These are phyloP conservation scores for Lamellibrachia satsuma DNA, from an alignment of 2,888 invertebrate species.

Conservation along the genomic window DNA sequence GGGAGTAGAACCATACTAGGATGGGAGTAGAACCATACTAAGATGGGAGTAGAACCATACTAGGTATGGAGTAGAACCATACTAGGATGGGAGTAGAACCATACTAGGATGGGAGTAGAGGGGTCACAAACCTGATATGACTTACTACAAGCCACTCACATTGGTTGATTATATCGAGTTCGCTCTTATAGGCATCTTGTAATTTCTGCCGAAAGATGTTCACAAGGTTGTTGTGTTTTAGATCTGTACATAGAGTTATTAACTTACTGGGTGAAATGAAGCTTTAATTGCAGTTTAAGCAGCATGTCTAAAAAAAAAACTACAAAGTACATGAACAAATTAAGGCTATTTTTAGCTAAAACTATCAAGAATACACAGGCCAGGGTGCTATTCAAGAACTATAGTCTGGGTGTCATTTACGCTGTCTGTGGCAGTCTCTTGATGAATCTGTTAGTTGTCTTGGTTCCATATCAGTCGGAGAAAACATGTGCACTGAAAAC, in stretches of 20 bases:
- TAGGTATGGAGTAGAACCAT: no score
- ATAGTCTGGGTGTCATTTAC: no score
- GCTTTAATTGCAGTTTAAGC: background rate
- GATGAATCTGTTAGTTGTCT: no score
- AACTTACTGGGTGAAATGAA: background rate
- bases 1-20: no score
- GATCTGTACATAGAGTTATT: background rate
- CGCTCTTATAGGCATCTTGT: background rate
- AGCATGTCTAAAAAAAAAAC: background rate
- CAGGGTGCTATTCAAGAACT: background rate
- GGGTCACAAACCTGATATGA: no score
- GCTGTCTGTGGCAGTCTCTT: no score
- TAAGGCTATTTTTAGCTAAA: background rate
- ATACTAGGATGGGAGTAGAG: no score
- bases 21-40: no score
- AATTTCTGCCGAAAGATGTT: background rate
- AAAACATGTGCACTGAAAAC: background rate
- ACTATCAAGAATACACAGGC: background rate
- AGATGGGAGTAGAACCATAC: no score
- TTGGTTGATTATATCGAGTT: background rate
- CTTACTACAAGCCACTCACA: no score
- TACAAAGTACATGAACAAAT: background rate
- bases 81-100: no score
- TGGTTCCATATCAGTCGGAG: background rate
- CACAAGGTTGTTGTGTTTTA: background rate